phyloP scores from a whole-genome alignment of 2,888 invertebrate species.

The Drosophila colorata region DNA sequence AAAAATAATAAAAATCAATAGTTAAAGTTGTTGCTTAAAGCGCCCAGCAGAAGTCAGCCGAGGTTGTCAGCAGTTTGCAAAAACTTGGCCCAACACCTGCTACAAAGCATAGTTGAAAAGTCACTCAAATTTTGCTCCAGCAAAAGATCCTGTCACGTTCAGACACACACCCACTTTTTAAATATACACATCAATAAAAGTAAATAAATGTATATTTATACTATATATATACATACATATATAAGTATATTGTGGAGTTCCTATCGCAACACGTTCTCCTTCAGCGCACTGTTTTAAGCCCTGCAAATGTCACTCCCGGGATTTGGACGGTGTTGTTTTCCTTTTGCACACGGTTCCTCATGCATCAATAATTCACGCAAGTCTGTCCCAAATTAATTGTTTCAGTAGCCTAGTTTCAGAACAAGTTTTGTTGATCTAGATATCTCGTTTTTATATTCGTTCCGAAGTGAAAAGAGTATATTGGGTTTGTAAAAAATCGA shows the following conservation, averaged over 20 bases:
- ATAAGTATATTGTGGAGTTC: background rate
- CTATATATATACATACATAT: background rate
- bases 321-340: background rate
- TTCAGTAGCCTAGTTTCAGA: background rate
- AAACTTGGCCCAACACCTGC: background rate
- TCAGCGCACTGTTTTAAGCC: background rate
- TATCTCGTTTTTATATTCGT: background rate
- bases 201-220: background rate
- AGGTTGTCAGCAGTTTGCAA: background rate
- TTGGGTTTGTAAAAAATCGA: no score
- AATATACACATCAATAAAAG: background rate
- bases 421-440: no score
- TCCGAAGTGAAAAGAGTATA: no score
- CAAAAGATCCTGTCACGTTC: no score
- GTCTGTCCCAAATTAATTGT: background rate
- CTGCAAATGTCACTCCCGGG: constrained; percentile 3
- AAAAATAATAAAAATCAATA: constrained; percentile 38
- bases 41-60: background rate
- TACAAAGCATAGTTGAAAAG: background rate
- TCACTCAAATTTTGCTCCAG: background rate
- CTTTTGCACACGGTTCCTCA: background rate
- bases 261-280: background rate
- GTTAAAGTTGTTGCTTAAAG: constrained; percentile 34
- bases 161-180: background rate
- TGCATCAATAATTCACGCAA: constrained; percentile 4